phyloP scores from a whole-genome alignment of 2,888 invertebrate species.

The Chrysolina americana region DNA sequence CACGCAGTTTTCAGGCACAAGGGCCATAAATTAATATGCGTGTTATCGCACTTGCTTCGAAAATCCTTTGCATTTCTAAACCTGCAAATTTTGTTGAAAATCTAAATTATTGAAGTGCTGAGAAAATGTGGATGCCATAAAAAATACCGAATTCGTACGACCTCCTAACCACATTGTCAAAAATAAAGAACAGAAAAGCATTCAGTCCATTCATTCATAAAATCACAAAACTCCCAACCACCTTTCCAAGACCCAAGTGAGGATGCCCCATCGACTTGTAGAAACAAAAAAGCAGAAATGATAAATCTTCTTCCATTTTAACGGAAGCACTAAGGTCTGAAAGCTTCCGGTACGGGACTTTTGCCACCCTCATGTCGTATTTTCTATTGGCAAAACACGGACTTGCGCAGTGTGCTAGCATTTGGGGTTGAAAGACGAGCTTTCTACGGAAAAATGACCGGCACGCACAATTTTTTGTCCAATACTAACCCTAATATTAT shows the following conservation, averaged over 20 bases:
- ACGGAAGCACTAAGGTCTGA: conserved; percentile 67
- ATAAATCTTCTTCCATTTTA: conserved; percentile 66
- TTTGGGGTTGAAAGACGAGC: conserved; percentile 37
- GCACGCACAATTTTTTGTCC: not conserved
- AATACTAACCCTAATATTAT: conserved; percentile 15
- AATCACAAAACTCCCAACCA: not conserved
- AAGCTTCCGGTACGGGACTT: conserved; percentile 65
- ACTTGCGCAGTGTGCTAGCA: conserved; percentile 51
- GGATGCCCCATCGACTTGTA: conserved; percentile 35
- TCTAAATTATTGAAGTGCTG: too few relatives aligned
- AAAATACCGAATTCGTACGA: not conserved
- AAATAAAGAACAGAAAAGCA: not conserved
- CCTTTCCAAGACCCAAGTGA: conserved; percentile 7
- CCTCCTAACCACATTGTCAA: not conserved
- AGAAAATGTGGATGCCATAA: too few relatives aligned
- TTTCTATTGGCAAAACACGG: conserved; percentile 59
- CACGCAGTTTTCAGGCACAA: too few relatives aligned
- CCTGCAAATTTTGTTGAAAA: too few relatives aligned
- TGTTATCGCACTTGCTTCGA: too few relatives aligned
- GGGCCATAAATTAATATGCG: too few relatives aligned
- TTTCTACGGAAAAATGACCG: conserved; percentile 27
- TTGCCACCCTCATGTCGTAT: conserved; percentile 58
- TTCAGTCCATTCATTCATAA: conserved; percentile 1
- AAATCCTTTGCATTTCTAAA: too few relatives aligned
- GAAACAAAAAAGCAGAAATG: conserved; percentile 51